Evolutionary conservation across 2,888 invertebrate species (phyloP), one percentile per base, ranked within the genome.

Genomic region (Philereme vetulata): DNA sequence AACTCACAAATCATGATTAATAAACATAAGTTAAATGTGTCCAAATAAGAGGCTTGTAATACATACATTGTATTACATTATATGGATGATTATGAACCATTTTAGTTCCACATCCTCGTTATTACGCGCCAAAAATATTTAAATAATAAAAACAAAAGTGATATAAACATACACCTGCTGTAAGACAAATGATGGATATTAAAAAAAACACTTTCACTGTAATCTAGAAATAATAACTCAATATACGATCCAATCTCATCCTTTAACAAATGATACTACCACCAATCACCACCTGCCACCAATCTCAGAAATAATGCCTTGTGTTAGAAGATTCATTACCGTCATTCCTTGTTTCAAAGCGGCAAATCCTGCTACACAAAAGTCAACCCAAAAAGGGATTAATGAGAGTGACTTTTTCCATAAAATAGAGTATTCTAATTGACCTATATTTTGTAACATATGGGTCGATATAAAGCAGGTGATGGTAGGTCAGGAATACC

Each of bases 391-490:
- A 54, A 21, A 0, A 4, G 0, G 4, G 4, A 7, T 6, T 5
- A 4, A 6, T 34, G n/a, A 53, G 42, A 49, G 53, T 49, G 6
- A 4, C 33, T 38, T 43, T 5, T 48, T 38, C 34, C 21, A 1
- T 50, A 42, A 10, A 9, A 4, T 36, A 4, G 10, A 4, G 34
- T 49, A 33, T 70, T 78, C 72, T 84, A 86, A 87, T 78, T 88
- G 85, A 87, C 86, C 87, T 81, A 88, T 81, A 88, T 90, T 79
- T 44, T 77, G 85, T 82, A 87, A 75, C 84, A 88, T 86, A 86
- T 86, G 84, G 86, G 82, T 83, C 75, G 78, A 76, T 62, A 60
- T 67, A 65, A 21, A 74, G 84, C 90, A 90, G 90, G 86, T 91
- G 91, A 86, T 80, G 75, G 81, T 85, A 85, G 85, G 84, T 82